Conservation (phyloP, 2,888 invertebrate genomes). For the Synergus itoensis region DNA sequence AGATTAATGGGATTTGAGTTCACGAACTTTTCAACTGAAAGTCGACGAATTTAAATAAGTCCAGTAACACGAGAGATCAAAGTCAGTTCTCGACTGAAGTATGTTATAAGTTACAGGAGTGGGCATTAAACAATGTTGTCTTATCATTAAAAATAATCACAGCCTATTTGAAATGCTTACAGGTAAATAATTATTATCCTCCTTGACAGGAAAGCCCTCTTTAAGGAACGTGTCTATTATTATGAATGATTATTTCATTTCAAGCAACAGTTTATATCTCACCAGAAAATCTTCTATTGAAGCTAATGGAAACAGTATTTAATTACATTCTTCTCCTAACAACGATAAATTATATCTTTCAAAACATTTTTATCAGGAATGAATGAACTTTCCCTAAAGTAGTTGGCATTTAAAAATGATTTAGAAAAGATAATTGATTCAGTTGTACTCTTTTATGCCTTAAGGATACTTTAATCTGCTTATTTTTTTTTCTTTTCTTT, state of each 20-base stretch:
- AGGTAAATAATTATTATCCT: background rate
- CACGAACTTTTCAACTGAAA: background rate
- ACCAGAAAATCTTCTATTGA: background rate
- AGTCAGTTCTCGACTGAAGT: background rate
- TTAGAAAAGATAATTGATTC: background rate
- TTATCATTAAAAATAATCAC: constrained; percentile 7
- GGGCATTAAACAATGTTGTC: background rate
- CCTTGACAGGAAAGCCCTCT: background rate
- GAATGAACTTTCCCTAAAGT: background rate
- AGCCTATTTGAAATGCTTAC: background rate
- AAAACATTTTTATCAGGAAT: background rate
- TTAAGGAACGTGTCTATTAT: constrained; percentile 19
- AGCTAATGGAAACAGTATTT: background rate
- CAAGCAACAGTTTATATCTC: background rate
- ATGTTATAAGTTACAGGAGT: background rate
- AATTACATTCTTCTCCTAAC: background rate
- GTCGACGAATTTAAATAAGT: background rate
- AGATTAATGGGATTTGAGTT: background rate
- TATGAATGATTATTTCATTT: background rate
- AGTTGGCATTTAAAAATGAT: background rate
- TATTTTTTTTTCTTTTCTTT: background rate
- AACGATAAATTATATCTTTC: background rate
- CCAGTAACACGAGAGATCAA: background rate
- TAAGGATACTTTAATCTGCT: background rate
- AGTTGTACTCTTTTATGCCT: background rate